Conservation (phyloP, 2,113 vertebrate genomes). For the Coptodon bakossiorum region DNA sequence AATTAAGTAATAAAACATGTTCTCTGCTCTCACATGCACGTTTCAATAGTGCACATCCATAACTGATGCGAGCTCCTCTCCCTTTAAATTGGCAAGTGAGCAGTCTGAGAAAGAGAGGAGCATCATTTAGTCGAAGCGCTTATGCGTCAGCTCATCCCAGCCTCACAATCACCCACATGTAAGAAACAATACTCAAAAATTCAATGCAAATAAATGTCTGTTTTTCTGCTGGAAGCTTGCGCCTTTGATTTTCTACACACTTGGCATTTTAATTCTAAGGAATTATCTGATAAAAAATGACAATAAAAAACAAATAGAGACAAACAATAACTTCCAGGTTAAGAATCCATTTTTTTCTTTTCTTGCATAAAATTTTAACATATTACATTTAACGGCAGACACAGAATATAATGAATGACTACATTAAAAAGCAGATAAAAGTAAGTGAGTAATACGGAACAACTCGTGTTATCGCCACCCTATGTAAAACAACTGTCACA, state of each 20-base stretch:
- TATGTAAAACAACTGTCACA: neutral
- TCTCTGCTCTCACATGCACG: conserved; percentile 52
- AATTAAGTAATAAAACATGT: conserved; percentile 64
- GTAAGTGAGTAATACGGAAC: neutral
- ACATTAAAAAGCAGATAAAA: neutral
- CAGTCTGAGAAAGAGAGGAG: conserved; percentile 20
- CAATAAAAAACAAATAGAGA: neutral
- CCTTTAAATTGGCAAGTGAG: conserved; percentile 45
- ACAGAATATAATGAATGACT: neutral
- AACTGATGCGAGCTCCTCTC: conserved; percentile 42
- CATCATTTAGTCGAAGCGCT: conserved; percentile 34
- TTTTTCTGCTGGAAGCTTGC: neutral
- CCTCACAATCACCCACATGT: neutral
- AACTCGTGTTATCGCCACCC: neutral
- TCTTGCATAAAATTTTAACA: neutral
- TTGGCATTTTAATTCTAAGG: neutral
- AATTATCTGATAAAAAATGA: neutral
- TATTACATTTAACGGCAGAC: neutral
- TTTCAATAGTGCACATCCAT: conserved; percentile 50
- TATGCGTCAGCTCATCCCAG: neutral
- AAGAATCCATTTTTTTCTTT: neutral
- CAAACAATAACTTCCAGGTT: neutral
- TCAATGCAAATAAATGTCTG: neutral
- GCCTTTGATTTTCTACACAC: neutral
- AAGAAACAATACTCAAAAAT: neutral